A percentile compares a stretch with the other conserved stretches of the same genome.
These are phyloP conservation scores for Oreochromis aureus DNA, from an alignment of 2,113 vertebrate species.

Conservation along the genomic window DNA sequence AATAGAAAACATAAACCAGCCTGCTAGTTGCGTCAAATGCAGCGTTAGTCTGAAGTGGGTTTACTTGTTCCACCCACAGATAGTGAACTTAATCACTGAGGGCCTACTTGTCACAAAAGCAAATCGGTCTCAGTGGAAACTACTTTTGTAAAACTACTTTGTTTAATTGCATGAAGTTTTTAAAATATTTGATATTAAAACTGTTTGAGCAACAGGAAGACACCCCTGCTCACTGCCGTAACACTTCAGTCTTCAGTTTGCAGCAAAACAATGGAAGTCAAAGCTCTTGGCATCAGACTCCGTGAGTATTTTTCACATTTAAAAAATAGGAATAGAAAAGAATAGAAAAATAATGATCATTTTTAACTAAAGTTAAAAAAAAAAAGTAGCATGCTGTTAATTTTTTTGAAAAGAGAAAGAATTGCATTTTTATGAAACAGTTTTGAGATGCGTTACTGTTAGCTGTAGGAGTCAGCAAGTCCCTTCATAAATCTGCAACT, in stretches of 20 bases:
- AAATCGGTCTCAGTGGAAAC: fast-evolving
- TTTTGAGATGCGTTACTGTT: not conserved
- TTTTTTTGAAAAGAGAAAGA: not conserved
- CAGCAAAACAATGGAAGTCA: not conserved
- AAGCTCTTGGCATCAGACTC: not conserved
- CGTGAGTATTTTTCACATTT: not conserved
- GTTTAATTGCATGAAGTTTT: not conserved
- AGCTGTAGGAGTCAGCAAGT: not conserved
- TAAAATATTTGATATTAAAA: not conserved
- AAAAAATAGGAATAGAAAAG: not conserved
- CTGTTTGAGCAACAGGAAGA: not conserved
- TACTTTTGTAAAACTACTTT: fast-evolving
- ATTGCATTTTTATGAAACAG: fast-evolving
- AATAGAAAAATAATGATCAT: not conserved
- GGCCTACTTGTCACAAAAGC: not conserved
- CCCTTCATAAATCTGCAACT: not conserved
- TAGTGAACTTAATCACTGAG: not conserved
- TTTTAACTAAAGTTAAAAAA: not conserved
- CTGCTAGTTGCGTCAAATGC: not conserved
- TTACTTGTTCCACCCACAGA: not conserved
- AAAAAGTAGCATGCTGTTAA: not conserved
- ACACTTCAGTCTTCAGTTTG: not conserved
- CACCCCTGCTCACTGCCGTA: not conserved
- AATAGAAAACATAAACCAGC: not conserved
- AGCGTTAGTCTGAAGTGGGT: not conserved